Evolutionary conservation across 2,797 vertebrate species (phyloP).

Genomic region (Emys orbicularis): DNA sequence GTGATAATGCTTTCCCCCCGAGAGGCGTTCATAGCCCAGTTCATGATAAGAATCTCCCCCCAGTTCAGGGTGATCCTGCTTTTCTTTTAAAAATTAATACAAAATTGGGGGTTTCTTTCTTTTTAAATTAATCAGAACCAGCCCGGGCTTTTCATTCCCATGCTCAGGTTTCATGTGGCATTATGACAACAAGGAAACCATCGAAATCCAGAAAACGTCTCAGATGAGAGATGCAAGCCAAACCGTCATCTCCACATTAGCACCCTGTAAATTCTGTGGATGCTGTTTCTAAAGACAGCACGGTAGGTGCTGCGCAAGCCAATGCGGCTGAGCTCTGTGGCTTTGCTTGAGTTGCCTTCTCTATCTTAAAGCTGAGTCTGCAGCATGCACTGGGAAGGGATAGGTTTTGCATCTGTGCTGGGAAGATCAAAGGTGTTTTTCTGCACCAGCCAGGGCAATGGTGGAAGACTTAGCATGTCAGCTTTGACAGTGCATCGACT

Average conservation of each 20-base stretch:
- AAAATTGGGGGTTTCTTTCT: not conserved
- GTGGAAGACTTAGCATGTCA: not conserved
- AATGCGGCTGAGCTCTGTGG: not conserved
- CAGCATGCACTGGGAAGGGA: not conserved
- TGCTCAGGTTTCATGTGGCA: not conserved
- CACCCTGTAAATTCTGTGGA: not conserved
- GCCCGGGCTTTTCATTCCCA: not conserved
- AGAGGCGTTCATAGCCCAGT: not conserved
- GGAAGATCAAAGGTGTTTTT: not conserved
- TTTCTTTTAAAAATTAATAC: not conserved
- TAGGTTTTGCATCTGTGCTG: not conserved
- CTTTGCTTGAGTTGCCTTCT: not conserved
- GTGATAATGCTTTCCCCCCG: not conserved
- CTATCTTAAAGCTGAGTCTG: not conserved
- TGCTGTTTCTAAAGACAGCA: not conserved
- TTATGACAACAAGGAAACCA: not conserved
- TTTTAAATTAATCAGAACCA: no score
- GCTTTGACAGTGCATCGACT: not conserved
- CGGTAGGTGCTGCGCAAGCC: not conserved
- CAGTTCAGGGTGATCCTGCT: not conserved
- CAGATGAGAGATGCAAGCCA: not conserved
- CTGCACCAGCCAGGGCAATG: not conserved
- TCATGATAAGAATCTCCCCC: no score
- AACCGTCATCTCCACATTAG: not conserved
- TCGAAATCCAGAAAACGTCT: not conserved